Evolutionary conservation across 2,797 vertebrate genomes (phyloP), one percentile per base, ranked within the genome.

Genomic region (Dendrocincla fuliginosa): DNA sequence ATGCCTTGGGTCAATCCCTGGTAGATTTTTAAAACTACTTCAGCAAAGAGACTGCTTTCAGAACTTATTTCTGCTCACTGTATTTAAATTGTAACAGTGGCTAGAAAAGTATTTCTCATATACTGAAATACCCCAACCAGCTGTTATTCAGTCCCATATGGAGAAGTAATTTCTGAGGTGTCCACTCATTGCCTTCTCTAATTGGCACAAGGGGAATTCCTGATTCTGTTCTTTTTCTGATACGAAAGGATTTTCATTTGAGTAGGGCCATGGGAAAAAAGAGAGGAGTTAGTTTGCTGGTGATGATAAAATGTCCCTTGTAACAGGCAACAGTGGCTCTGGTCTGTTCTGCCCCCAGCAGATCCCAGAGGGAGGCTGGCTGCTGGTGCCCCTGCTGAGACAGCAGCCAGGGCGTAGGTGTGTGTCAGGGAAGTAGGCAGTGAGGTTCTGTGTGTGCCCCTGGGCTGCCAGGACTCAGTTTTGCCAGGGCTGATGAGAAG

Each of bases 211-310:
- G 28, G 35, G 8, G 11, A 28, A 30, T 60, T 88, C 50, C n/a
- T 22, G 8, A 46, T 71, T 16, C n/a, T 73, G 10, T 47, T 37
- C 10, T 64, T 80, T 65, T 84, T 71, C 39, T 75, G 20, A 14
- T 65, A 22, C 0, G 0, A 20, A 67, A 41, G 14, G 25, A 49
- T 60, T 91, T 84, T 61, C 14, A 50, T 56, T 83, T 0, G 0
- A 35, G 19, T 69, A 55, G 49, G 46, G 27, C 18, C 52, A 16
- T 6, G 15, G 77, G 33, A 11, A 33, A 61, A 76, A 63, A 18
- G 27, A 55, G 50, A 47, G 32, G 17, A 28, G 32, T 18, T 27
- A 12, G 6, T 52, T 91, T 67, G 25, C 16, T 67, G 24, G 7
- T 76, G 46, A 10, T 5, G 4, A 14, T 55, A 20, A 41, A 90